Evolutionary conservation across 2,888 invertebrate species (phyloP), one percentile per base, ranked within the genome.

Genomic region (Drosophila mimetica): DNA sequence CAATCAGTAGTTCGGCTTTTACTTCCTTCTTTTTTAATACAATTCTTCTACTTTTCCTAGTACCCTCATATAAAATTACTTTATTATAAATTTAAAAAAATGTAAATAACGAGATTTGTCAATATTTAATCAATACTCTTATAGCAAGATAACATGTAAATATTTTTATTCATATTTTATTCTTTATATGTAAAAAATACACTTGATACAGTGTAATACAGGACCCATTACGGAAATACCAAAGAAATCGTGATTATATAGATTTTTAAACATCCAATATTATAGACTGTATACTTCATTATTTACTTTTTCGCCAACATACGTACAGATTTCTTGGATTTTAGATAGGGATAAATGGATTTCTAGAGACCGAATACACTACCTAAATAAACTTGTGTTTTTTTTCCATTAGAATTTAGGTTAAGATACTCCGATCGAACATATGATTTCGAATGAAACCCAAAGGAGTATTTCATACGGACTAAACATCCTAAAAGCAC

Each of bases 151-250:
- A 42, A 42, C 25, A 25, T 42, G 22, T 22, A 42, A 42, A 25
- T n/a, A 25, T 42, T 42, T 42, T 25, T 25, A 42, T 25, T 42
- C 42, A 42, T n/a, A 25, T n/a, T 14, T 25, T 22, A 42, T 42
- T 22, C 14, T 25, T 14, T 42, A 25, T 42, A 42, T 42, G 42
- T 42, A 25, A 42, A 42, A 42, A 42, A 42, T 42, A 9, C 42
- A 42, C 25, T 42, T 42, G 42, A 22, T 8, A n/a, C 42, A n/a
- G n/a, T n/a, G n/a, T n/a, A 42, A 9, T 25, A 25, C 42, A 9
- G 42, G 42, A 42, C 42, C 42, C 42, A 9, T 42, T 14, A n/a
- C 22, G 42, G 22, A 42, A 25, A 42, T 42, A 42, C 42, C 42
- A 42, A 42, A 22, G 25, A 25, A 42, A 22, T 14, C 42, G 25